Evolutionary conservation across 2,888 invertebrate genomes (phyloP).

Genomic region (Drosophila ochracea): DNA sequence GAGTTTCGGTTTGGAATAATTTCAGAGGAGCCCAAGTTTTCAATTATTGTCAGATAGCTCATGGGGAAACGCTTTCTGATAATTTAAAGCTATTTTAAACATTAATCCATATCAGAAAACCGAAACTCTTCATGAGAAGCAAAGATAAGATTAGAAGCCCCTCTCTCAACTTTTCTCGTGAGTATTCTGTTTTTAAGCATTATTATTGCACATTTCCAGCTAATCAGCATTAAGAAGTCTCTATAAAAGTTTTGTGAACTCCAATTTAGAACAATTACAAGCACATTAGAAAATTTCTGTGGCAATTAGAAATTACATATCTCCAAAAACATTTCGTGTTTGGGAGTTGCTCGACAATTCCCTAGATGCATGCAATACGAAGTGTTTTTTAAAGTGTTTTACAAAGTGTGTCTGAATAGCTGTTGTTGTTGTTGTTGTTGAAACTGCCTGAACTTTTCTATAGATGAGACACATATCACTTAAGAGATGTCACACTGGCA

Average conservation of each 20-base stretch:
- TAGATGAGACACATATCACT: slow-evolving; percentile 46
- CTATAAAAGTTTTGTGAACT: slow-evolving; percentile 43
- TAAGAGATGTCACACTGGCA: slow-evolving; percentile 39
- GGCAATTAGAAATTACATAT: slow-evolving; percentile 24
- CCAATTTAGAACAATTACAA: slow-evolving; percentile 54
- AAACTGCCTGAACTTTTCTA: slow-evolving; percentile 36
- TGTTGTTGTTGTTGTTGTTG: slow-evolving; percentile 35
- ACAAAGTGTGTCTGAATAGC: slow-evolving; percentile 47
- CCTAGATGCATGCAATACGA: slow-evolving; percentile 36
- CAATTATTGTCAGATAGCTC: not conserved
- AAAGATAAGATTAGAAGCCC: not conserved
- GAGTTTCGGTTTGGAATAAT: slow-evolving; percentile 4
- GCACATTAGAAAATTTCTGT: slow-evolving; percentile 12
- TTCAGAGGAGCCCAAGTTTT: not conserved
- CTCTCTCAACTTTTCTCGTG: not conserved
- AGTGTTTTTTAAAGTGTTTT: slow-evolving; percentile 29
- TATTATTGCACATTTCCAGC: slow-evolving; percentile 15
- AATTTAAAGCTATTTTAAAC: not conserved
- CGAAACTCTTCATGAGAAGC: not conserved
- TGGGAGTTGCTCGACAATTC: slow-evolving; percentile 47
- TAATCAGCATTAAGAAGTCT: slow-evolving; percentile 12
- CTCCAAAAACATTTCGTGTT: slow-evolving; percentile 21
- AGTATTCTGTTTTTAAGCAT: not conserved
- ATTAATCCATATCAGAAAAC: not conserved
- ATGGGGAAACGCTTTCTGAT: not conserved